phyloP scores from a whole-genome alignment of 1,140 invertebrate species.

The Drosophila nigromelanica region DNA sequence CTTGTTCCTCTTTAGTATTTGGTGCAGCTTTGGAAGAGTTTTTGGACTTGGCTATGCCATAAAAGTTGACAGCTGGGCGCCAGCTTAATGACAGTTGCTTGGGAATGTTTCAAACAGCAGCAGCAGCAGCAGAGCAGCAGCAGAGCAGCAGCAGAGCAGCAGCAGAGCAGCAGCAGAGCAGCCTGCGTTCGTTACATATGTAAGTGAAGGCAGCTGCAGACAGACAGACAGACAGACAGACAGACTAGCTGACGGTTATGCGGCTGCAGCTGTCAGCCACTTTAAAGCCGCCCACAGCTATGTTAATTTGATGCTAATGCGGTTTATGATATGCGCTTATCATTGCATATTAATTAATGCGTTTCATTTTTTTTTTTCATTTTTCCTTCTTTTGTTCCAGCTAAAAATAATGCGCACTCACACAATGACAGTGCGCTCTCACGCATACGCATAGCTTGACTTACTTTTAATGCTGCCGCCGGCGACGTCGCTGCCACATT shows the following conservation, averaged over 20 bases:
- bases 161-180: too few relatives aligned
- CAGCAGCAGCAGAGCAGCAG: too few relatives aligned
- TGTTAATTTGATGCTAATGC: conserved; percentile 28
- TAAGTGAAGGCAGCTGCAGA: too few relatives aligned
- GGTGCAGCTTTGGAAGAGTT: conserved; percentile 39
- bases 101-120: not conserved
- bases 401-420: conserved; percentile 26
- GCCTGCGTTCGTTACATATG: too few relatives aligned
- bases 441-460: conserved; percentile 51
- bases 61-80: conserved; percentile 69
- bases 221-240: too few relatives aligned
- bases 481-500: conserved; percentile 67
- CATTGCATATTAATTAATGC: conserved; percentile 12
- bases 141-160: too few relatives aligned
- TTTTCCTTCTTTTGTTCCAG: conserved; percentile 10
- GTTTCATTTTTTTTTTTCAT: conserved; percentile 3
- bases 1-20: conserved; percentile 7
- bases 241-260: too few relatives aligned
- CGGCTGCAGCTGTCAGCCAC: too few relatives aligned
- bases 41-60: conserved; percentile 36
- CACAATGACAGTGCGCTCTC: conserved; percentile 27
- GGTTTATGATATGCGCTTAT: conserved; percentile 27
- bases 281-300: conserved; percentile 14
- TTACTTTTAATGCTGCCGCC: conserved; percentile 59
- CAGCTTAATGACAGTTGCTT: conserved; percentile 54